These are phyloP conservation scores for Anagyrus pseudococci DNA, from an alignment of 2,888 invertebrate species.

Conservation along the genomic window DNA sequence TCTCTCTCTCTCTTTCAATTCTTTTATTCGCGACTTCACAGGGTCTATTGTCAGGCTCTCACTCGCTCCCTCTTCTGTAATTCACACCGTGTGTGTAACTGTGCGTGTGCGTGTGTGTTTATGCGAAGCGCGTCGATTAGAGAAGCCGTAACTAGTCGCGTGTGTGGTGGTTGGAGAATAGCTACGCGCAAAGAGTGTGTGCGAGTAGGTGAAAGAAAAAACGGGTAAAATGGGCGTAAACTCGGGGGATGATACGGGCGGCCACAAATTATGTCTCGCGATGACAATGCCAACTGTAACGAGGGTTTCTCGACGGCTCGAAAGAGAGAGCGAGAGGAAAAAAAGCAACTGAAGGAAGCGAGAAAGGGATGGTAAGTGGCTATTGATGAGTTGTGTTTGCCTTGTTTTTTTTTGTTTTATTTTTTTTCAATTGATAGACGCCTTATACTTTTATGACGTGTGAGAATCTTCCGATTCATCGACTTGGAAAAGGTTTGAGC, in stretches of 20 bases:
- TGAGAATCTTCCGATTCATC: constrained; percentile 24
- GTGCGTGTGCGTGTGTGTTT: constrained; percentile 32
- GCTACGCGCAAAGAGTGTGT: background rate
- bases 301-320: constrained; percentile 28
- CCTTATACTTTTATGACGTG: constrained; percentile 10
- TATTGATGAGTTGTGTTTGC: constrained; percentile 30
- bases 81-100: constrained; percentile 38
- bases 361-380: constrained; percentile 28
- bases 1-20: constrained; percentile 25
- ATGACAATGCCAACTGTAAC: constrained; percentile 33
- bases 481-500: constrained; percentile 18
- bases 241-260: constrained; percentile 36
- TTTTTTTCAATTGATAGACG: background rate
- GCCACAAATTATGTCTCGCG: constrained; percentile 36
- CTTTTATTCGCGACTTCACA: constrained; percentile 35
- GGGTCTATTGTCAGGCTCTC: background rate
- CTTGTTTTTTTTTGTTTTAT: constrained; percentile 14
- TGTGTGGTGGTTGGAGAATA: background rate
- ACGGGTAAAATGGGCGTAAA: constrained; percentile 32
- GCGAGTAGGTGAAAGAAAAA: background rate
- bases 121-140: constrained; percentile 1
- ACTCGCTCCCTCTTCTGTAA: constrained; percentile 15
- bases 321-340: constrained; percentile 10
- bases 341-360: background rate
- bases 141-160: too few species aligned